Evolutionary conservation across 2,113 vertebrate species (phyloP), one percentile per base, ranked within the genome.

Genomic region (Lichenostomus cassidix): DNA sequence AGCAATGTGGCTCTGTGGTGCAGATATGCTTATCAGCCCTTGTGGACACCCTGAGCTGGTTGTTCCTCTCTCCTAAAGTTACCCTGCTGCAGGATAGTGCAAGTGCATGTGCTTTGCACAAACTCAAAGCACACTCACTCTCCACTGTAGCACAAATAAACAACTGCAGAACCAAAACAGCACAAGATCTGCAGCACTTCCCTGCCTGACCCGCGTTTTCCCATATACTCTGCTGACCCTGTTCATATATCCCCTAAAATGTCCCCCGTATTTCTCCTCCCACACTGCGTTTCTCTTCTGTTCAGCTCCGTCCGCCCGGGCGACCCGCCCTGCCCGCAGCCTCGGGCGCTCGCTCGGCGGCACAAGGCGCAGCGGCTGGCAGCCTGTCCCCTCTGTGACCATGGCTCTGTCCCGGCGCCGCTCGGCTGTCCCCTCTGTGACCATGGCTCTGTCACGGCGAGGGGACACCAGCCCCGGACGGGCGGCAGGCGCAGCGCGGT

Each of bases 11-110:
- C 47, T 63, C 25, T 47, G 25, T 46, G 46, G n/a, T 77, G 39
- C 46, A 62, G 59, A 14, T 28, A 42, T 53, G 46, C 15, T 24
- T 7, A 10, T 5, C 0, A 12, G 42, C 21, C 25, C 46, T 59
- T 16, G 27, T 29, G 65, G 44, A n/a, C 39, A 12, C 7, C 1
- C 1, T 0, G 6, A 53, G 8, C 39, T 35, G 15, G 20, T 7
- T 58, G 89, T 10, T 70, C 24, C 55, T 77, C n/a, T 65, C 59
- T 77, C 37, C 27, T 37, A 28, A 63, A 28, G 16, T 27, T 11
- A 6, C 22, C 22, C 21, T 35, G 62, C 55, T 59, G 63, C 2
- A 3, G 55, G 46, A 59, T 6, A 4, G 1, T 44, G 31, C 63
- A 42, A 83, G 62, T 8, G 31, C 53, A 27, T 0, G 2, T 6